Conservation (phyloP, 2,113 vertebrate genomes). For the Muscicapa adusta region DNA sequence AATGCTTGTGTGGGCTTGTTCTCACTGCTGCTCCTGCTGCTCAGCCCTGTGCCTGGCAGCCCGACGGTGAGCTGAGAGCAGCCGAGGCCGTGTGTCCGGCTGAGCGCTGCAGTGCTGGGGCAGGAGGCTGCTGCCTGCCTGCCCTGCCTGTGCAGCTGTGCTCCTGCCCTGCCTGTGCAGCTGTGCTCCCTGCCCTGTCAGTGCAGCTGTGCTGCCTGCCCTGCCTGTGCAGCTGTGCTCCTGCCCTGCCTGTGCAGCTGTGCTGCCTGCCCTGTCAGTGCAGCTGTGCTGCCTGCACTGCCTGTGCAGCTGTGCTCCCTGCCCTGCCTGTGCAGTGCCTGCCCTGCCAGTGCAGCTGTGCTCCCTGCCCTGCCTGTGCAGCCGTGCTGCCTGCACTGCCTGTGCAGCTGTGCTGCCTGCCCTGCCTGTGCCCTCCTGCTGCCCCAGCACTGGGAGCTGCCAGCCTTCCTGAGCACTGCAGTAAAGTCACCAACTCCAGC, state of each 20-base stretch:
- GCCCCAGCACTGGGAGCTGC: rapidly evolving
- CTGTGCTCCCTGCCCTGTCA: too few relatives aligned
- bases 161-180: neutral
- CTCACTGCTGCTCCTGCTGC: neutral
- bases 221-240: too few relatives aligned
- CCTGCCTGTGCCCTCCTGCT: neutral
- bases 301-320: too few relatives aligned
- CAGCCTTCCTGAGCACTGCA: neutral
- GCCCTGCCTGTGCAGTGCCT: too few relatives aligned
- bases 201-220: too few relatives aligned
- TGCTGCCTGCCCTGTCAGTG: too few relatives aligned
- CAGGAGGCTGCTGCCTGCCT: neutral
- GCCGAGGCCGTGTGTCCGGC: rapidly evolving
- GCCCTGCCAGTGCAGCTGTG: too few relatives aligned
- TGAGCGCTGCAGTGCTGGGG: neutral
- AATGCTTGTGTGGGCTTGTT: neutral
- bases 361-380: too few relatives aligned
- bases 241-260: too few relatives aligned
- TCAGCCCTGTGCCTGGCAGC: neutral
- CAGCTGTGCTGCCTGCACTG: too few relatives aligned
- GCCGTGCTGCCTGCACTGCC: neutral
- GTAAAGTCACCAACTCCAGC: neutral
- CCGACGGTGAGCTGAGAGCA: neutral
- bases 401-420: neutral
- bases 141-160: neutral